Evolutionary conservation across 2,888 invertebrate species (phyloP).

Genomic region (Leptinotarsa tumamoca): DNA sequence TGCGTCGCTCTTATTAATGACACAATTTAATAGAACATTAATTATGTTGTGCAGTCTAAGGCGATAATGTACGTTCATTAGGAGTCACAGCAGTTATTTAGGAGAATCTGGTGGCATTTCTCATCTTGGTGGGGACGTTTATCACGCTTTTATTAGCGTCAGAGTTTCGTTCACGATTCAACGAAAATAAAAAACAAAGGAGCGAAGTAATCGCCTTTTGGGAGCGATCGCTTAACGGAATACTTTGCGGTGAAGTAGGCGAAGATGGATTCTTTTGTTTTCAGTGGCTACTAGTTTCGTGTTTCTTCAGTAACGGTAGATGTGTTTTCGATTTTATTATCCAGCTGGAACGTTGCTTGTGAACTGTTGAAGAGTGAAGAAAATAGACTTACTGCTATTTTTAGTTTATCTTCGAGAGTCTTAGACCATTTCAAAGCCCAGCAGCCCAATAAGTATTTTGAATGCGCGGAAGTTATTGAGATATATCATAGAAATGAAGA

Average conservation of each 20-base stretch:
- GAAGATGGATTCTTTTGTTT: neutral
- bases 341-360: too few relatives aligned
- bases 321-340: too few relatives aligned
- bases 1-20: slow-evolving; percentile 37
- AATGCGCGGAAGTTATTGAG: too few relatives aligned
- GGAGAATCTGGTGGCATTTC: slow-evolving; percentile 12
- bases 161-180: slow-evolving; percentile 6
- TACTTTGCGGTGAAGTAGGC: slow-evolving; percentile 1
- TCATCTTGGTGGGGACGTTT: neutral
- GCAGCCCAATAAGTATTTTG: too few relatives aligned
- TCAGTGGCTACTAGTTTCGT: neutral
- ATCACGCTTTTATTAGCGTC: slow-evolving; percentile 14
- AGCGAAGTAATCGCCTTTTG: neutral
- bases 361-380: too few relatives aligned
- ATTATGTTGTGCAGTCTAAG: slow-evolving; percentile 29
- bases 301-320: too few relatives aligned
- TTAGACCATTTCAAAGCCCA: too few relatives aligned
- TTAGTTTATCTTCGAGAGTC: too few relatives aligned
- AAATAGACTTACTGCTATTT: too few relatives aligned
- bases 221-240: slow-evolving; percentile 2
- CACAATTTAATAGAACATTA: slow-evolving; percentile 33
- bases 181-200: neutral
- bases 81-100: slow-evolving; percentile 22
- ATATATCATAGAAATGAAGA: too few relatives aligned
- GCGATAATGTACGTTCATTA: slow-evolving; percentile 30